These are phyloP conservation scores for Callionymus lyra DNA, from an alignment of 2,113 vertebrate genomes.

Conservation along the genomic window DNA sequence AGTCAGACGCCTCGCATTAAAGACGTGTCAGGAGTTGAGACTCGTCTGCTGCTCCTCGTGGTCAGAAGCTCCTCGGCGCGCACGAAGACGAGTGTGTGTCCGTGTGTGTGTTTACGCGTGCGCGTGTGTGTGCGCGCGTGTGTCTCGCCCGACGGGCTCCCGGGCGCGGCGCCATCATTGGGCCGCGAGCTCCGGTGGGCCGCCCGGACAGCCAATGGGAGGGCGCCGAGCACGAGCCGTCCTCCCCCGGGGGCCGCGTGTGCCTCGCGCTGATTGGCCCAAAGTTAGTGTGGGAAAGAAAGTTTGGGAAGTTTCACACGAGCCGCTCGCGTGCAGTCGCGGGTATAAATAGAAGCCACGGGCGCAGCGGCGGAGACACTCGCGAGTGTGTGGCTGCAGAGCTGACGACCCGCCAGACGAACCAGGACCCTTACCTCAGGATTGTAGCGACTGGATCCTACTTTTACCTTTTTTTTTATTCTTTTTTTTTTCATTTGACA, in stretches of 20 bases:
- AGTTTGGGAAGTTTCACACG: conserved; percentile 99
- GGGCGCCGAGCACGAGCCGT: conserved; percentile 88
- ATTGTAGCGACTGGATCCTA: conserved; percentile 18
- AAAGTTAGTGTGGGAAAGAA: conserved; percentile 99
- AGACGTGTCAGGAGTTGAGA: too few species aligned
- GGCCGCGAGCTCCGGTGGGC: conserved; percentile 74
- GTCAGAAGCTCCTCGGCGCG: too few species aligned
- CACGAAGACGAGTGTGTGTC: too few species aligned
- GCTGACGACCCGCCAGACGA: conserved; percentile 44
- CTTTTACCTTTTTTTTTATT: conserved; percentile 14
- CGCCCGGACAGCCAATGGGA: conserved; percentile 84
- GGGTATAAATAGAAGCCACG: conserved; percentile 90
- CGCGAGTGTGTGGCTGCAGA: conserved; percentile 54
- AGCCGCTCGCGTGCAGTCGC: conserved; percentile 93
- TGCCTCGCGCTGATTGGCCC: conserved; percentile 84
- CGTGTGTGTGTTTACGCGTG: background rate
- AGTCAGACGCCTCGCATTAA: too few species aligned
- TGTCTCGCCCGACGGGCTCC: conserved; percentile 66
- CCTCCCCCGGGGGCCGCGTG: conserved; percentile 83
- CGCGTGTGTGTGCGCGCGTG: background rate
- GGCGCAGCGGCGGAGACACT: conserved; percentile 62
- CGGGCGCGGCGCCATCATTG: conserved; percentile 79
- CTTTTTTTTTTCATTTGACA: conserved; percentile 8
- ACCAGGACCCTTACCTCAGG: conserved; percentile 32
- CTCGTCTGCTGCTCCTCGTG: too few species aligned